Conservation (phyloP, 2,888 invertebrate species). For the Tetheella fluctuosa region DNA sequence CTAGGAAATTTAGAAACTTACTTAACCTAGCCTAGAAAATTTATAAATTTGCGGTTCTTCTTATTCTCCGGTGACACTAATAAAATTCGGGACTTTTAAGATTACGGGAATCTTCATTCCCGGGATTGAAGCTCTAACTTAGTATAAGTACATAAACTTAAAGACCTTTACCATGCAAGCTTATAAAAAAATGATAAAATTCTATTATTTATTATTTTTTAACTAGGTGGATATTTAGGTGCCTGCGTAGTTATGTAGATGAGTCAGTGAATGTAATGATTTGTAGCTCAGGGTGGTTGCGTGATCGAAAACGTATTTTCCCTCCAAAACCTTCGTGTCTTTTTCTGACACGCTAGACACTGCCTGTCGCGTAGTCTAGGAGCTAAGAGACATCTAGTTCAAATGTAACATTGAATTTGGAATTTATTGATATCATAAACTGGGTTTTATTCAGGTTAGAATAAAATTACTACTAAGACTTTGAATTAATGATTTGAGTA, state of each 20-base stretch:
- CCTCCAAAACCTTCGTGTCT: conserved; percentile 57
- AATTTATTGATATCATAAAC: background rate
- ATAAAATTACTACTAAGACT: too few relatives aligned
- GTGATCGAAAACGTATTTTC: conserved; percentile 63
- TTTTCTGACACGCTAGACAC: conserved; percentile 72
- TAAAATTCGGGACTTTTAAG: too few relatives aligned
- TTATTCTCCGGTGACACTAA: too few relatives aligned
- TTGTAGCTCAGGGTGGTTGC: conserved; percentile 50
- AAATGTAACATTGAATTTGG: conserved; percentile 2
- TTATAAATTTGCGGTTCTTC: too few relatives aligned
- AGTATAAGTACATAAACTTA: too few relatives aligned
- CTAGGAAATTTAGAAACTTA: too few relatives aligned
- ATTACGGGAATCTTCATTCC: background rate
- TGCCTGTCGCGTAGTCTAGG: conserved; percentile 65
- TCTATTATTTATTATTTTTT: too few relatives aligned
- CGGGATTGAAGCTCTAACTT: background rate
- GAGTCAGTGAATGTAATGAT: conserved; percentile 39
- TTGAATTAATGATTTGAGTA: too few relatives aligned
- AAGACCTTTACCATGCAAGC: too few relatives aligned
- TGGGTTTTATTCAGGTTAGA: too few relatives aligned
- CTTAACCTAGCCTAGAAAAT: too few relatives aligned
- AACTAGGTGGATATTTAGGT: background rate
- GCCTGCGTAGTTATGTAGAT: conserved; percentile 15
- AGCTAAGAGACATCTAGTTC: conserved; percentile 30
- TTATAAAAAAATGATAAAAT: too few relatives aligned